Base-by-base conservation (phyloP, 2,888 invertebrate genomes). In the Ornithoptera priamus region DNA sequence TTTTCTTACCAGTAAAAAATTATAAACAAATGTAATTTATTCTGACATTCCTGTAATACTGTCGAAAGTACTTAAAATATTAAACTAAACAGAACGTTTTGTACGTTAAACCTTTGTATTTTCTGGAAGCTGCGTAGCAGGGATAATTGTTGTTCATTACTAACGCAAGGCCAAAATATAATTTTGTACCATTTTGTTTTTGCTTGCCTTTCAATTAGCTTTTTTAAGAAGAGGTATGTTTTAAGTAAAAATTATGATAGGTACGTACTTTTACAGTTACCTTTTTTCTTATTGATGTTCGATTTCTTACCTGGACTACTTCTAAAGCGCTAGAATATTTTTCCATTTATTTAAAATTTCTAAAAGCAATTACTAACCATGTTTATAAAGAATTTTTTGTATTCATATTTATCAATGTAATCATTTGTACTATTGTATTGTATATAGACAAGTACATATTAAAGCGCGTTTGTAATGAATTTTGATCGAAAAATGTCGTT, bases 131-230 rank as follows among this genome's bases (percentile, higher is more conserved):
- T 50, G n/a, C 20, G 61, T 56, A 67, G 61, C 56, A 61, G 60
- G 22, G 56, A 67, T 67, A 61, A 61, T 67, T 62, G 56, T 18
- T 53, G 39, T 42, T 67, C 61, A 22, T 67, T 67, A 67, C 22
- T 18, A 53, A 36, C 17, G 39, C 12, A 56, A 53, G 36, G 18
- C 39, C 36, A 30, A 61, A 56, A 39, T 65, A 59, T 67, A 62
- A 67, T 61, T 63, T 36, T 22, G 5, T 36, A 67, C 30, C 22
- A 61, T 61, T 61, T 61, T 61, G n/a, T 60, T 60, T 53, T 61
- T 67, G 36, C 24, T 17, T 10, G 8, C 20, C 10, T 61, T 61
- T 56, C 18, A 61, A 61, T 67, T 67, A 56, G 18, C 12, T 53
- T 53, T 22, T 46, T 46, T 12, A 46, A 46, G 46, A 46, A 12